These are phyloP conservation scores for Aphis craccivora DNA, from an alignment of 1,140 invertebrate genomes.

Conservation along the genomic window DNA sequence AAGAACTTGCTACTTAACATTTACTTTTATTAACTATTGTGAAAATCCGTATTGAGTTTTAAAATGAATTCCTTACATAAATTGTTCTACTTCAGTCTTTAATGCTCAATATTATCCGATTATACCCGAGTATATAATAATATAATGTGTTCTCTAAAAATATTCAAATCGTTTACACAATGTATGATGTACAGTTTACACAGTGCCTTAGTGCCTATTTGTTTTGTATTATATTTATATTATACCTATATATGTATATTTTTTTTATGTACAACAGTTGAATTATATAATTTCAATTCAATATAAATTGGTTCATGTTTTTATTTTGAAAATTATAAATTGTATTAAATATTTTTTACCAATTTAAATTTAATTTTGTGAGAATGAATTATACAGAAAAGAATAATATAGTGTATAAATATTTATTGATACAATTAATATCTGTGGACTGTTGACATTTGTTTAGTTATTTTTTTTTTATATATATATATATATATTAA, in stretches of 20 bases:
- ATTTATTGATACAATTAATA: background rate
- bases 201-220: background rate
- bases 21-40: background rate
- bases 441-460: slow-evolving; percentile 28
- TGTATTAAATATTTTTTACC: background rate
- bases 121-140: background rate
- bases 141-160: background rate
- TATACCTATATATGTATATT: background rate
- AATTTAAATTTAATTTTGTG: background rate
- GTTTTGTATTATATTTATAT: slow-evolving; percentile 18
- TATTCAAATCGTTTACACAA: background rate
- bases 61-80: background rate
- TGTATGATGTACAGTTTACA: background rate
- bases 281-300: background rate
- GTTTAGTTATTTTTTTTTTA: slow-evolving; percentile 4
- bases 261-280: background rate
- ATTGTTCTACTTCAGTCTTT: background rate
- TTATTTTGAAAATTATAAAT: background rate
- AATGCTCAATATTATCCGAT: background rate
- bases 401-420: background rate
- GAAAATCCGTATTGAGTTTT: background rate
- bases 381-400: background rate
- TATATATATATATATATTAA: background rate
- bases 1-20: background rate
- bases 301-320: background rate